Base-by-base conservation (phyloP, 1,140 invertebrate genomes). In the Ladona fulva region DNA sequence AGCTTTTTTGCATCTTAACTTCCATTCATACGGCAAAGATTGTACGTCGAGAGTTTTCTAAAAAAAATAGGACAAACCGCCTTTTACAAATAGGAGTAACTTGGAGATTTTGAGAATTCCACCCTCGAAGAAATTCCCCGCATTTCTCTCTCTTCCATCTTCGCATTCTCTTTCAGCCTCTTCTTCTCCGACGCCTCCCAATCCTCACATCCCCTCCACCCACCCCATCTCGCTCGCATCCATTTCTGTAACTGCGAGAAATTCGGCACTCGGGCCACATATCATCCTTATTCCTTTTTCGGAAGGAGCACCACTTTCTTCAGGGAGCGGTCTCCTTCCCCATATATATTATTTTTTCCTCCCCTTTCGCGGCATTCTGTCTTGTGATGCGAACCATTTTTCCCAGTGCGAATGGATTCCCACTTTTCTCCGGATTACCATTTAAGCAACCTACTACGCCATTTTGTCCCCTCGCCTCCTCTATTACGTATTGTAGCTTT, bases 231-330 rank as follows among this genome's bases (percentile, higher is more conserved):
- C 19, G 44, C 44, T 52, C 44, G 44, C 12, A 66, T 66, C 52
- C 52, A 66, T 66, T 66, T 66, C 52, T 66, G 52, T 66, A 66
- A 66, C 52, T 66, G 52, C 52, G 52, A 66, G 52, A 66, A 66
- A 66, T 66, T 66, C 52, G 52, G 52, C 52, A 66, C 52, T 12
- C 3, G 52, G n/a, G 52, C 52, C 52, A 66, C 52, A 66, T 66
- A 66, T 66, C 52, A 66, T 12, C 52, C 52, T 66, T 66, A 12
- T 12, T 66, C 52, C 44, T 19, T 19, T 52, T 19, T 52, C 44
- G 10, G 44, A 19, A 52, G 52, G 1, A 66, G 52, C 52, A 12
- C 52, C 52, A 66, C 52, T 66, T 66, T 66, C 52, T 66, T 66
- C 52, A 66, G 52, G 5, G 52, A 66, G 12, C n/a, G n/a, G 12